These are phyloP conservation scores for Lontra canadensis DNA, from an alignment of 2,113 vertebrate species.

Conservation along the genomic window DNA sequence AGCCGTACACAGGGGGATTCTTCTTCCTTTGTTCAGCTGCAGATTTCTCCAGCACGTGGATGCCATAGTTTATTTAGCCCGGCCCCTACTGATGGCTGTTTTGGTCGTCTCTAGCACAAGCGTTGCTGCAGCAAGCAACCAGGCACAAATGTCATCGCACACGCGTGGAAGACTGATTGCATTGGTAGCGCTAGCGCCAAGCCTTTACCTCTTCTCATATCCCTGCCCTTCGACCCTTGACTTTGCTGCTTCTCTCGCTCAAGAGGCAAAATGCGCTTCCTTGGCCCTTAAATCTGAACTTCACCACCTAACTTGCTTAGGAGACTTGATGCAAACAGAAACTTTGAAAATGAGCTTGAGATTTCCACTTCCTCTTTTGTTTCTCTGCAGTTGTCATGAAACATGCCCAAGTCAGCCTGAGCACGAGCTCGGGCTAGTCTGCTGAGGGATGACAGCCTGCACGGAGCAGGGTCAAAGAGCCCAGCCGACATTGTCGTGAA, in stretches of 20 bases:
- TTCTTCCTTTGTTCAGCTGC: background rate
- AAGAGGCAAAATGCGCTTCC: background rate
- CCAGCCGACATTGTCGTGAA: background rate
- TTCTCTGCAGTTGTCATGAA: conserved; percentile 19
- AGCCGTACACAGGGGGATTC: background rate
- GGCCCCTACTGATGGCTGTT: background rate
- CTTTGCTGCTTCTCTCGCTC: background rate
- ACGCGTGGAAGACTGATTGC: background rate
- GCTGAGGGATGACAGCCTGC: background rate
- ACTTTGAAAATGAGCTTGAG: conserved; percentile 14
- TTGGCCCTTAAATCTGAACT: background rate
- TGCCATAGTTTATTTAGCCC: background rate
- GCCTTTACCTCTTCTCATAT: background rate
- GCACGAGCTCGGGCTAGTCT: background rate
- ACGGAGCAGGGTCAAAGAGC: background rate
- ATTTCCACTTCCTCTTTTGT: conserved; percentile 53
- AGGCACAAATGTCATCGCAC: background rate
- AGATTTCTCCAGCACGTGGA: background rate
- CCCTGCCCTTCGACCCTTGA: conserved; percentile 24
- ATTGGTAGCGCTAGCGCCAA: background rate
- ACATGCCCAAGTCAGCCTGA: background rate
- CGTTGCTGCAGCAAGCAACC: background rate
- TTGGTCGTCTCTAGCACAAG: background rate
- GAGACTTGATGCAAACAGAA: conserved; percentile 23
- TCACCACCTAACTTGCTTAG: conserved; percentile 21